Evolutionary conservation across 2,113 vertebrate genomes (phyloP).

Genomic region (Grantiella picta): DNA sequence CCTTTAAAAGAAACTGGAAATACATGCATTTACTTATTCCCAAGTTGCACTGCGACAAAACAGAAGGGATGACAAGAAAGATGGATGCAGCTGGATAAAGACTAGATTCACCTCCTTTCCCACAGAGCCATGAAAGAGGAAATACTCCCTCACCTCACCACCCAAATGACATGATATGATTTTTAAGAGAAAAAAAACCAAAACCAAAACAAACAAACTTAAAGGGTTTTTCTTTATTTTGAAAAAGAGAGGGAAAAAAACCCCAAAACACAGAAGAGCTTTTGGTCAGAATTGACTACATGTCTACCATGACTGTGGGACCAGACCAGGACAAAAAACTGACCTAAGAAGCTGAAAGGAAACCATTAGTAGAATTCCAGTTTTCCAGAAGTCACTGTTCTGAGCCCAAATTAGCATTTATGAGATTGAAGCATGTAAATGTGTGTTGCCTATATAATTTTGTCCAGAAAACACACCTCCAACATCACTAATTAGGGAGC

Average conservation of each 20-base stretch:
- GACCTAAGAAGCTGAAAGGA: not conserved
- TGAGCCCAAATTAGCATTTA: not conserved
- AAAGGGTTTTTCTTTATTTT: not conserved
- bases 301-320: not conserved
- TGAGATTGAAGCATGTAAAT: not conserved
- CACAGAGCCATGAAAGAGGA: not conserved
- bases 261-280: not conserved
- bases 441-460: not conserved
- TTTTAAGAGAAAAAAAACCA: not conserved
- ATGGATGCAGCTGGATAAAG: not conserved
- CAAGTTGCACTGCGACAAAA: not conserved
- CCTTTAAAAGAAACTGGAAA: not conserved
- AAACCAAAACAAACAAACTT: not conserved
- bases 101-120: not conserved
- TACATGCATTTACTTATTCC: not conserved
- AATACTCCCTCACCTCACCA: not conserved
- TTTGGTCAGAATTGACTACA: not conserved
- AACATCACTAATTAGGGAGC: not conserved
- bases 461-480: not conserved
- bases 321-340: not conserved
- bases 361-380: accelerated
- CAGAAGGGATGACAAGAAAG: not conserved
- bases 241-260: not conserved
- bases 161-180: not conserved
- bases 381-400: not conserved